phyloP scores from a whole-genome alignment of 2,888 invertebrate genomes.

The Callinectes sapidus region DNA sequence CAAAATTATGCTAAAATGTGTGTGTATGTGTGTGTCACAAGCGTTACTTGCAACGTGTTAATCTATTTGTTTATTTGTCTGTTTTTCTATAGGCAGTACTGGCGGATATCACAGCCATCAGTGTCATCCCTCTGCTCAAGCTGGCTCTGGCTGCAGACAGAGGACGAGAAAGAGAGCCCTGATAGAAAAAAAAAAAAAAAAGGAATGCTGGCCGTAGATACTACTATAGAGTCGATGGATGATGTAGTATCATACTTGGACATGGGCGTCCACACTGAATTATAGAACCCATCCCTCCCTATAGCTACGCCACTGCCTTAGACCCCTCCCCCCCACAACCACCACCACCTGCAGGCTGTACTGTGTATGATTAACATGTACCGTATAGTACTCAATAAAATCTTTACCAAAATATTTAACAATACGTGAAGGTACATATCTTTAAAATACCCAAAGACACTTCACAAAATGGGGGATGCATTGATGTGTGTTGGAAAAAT shows the following conservation, averaged over 20 bases:
- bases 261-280: no score
- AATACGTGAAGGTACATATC: no score
- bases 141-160: conserved; percentile 79
- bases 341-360: no score
- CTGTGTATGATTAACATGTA: no score
- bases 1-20: neutral
- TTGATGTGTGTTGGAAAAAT: no score
- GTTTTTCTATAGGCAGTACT: conserved; percentile 81
- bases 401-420: no score
- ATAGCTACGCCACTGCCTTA: no score
- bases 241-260: neutral
- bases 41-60: neutral
- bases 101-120: conserved; percentile 90
- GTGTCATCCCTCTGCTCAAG: conserved; percentile 89
- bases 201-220: neutral
- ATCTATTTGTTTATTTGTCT: neutral
- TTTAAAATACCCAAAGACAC: no score
- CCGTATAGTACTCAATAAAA: no score
- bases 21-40: neutral
- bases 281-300: no score
- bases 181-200: neutral
- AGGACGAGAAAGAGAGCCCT: conserved; percentile 58
- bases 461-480: no score
- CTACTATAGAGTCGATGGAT: neutral
- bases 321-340: no score